Percentiles rank a stretch among this genome's conserved stretches.
phyloP scores from a whole-genome alignment of 1,140 invertebrate genomes.

The Drosophila ananassae region DNA sequence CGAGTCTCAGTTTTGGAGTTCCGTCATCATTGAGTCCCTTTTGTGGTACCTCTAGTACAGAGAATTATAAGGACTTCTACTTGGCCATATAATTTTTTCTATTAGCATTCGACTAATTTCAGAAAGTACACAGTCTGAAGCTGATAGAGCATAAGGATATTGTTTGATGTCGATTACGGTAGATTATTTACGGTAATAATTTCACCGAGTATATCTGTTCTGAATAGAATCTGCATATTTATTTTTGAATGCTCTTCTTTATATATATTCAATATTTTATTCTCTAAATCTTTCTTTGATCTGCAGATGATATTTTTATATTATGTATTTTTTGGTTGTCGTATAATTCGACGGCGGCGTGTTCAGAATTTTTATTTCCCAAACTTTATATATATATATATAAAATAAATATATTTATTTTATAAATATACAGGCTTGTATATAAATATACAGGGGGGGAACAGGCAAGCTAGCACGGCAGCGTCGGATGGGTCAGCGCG shows the following conservation, averaged over 20 bases:
- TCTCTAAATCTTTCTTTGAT: too few species aligned
- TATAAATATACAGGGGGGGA: too few species aligned
- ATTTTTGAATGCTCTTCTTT: background rate
- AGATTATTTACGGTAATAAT: background rate
- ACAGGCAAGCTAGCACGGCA: too few species aligned
- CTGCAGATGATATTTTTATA: too few species aligned
- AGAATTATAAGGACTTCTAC: background rate
- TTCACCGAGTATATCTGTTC: background rate
- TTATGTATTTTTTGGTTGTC: background rate
- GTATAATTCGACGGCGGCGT: too few species aligned
- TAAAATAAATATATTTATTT: too few species aligned
- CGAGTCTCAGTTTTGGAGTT: too few species aligned
- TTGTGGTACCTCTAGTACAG: background rate
- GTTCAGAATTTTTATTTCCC: too few species aligned
- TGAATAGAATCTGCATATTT: background rate
- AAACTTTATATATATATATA: too few species aligned
- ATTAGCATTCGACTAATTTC: background rate
- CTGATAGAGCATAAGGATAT: constrained; percentile 4
- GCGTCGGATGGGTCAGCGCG: too few species aligned
- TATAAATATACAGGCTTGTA: too few species aligned
- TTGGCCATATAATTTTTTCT: background rate
- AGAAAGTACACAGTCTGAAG: background rate
- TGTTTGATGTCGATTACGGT: background rate
- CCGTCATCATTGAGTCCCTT: background rate
- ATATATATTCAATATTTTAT: too few species aligned